Conservation (phyloP, 1,140 invertebrate species). For the Pygmarrhopalites habei region DNA sequence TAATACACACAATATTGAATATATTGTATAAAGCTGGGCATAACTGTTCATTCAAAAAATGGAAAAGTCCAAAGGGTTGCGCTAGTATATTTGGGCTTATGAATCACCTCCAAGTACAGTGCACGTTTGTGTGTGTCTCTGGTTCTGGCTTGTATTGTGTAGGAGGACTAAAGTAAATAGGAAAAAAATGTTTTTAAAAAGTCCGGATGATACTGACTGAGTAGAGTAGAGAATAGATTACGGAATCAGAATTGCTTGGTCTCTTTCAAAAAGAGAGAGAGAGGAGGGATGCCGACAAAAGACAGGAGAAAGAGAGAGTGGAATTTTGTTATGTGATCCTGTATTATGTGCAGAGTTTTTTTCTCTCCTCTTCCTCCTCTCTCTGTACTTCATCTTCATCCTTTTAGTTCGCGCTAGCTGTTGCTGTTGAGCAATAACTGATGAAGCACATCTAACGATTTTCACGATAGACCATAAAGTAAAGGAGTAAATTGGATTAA, state of each 20-base stretch:
- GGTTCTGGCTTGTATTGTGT: conserved; percentile 8
- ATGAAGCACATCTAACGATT: conserved; percentile 27
- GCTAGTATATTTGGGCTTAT: too few species aligned
- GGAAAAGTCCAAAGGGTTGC: too few species aligned
- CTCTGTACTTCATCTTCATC: neutral
- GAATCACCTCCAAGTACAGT: too few species aligned
- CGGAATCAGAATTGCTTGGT: neutral
- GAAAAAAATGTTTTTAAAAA: conserved; percentile 2
- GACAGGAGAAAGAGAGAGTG: too few species aligned
- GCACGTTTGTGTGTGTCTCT: too few species aligned
- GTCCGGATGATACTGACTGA: neutral
- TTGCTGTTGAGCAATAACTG: conserved; percentile 14
- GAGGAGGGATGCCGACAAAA: conserved; percentile 21
- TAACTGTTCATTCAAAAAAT: too few species aligned
- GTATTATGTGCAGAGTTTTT: neutral
- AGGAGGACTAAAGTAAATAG: conserved; percentile 1
- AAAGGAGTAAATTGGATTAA: conserved; percentile 28
- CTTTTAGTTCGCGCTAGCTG: neutral
- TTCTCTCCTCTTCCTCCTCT: too few species aligned
- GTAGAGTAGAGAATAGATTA: neutral
- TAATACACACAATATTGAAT: too few species aligned
- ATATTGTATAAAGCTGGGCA: too few species aligned
- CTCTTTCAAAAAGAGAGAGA: conserved; percentile 7
- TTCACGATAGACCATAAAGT: conserved; percentile 8
- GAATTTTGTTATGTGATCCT: conserved; percentile 19